Evolutionary conservation across 2,797 vertebrate species (phyloP), one percentile per base, ranked within the genome.

Genomic region (Typhlichthys eigenmanni): DNA sequence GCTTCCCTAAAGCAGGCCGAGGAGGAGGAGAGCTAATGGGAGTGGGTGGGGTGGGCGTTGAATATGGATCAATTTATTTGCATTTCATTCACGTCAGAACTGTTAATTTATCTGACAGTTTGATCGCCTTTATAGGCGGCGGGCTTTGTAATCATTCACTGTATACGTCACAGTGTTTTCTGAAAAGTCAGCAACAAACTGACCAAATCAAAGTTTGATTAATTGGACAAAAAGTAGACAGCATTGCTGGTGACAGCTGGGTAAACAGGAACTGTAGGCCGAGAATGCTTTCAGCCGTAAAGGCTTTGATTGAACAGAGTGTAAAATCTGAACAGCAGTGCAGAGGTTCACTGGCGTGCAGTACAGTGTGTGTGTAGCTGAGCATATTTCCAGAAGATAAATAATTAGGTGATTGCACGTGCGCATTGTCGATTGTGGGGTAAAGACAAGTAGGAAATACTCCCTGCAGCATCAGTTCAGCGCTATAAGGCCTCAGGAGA

Each of bases 11-110:
- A 24, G 24, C 24, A 24, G 24, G 24, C 24, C 24, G 24, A 24
- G 24, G 24, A 24, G n/a, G 2, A 12, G 50, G 56, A 63, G 58
- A 32, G 56, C 58, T 58, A n/a, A 38, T 29, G 47, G 24, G 65
- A 46, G 64, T 58, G 49, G 54, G 59, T 24, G 45, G 62, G 62
- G 47, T 43, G 19, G 63, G 65, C 64, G 68, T 67, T 62, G 81
- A 78, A 88, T 88, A 80, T 83, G 85, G 82, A 87, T 78, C 58
- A 78, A 77, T 85, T 71, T 75, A 88, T 88, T 88, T 85, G 74
- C 81, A 83, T 85, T 81, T 73, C 54, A 66, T 14, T 61, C 86
- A 75, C 71, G 82, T 83, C 77, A 77, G 71, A 85, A 77, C 51
- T 64, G 75, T 70, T 87, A 71, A 86, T 87, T 85, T 84, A 87